Conservation (phyloP, 2,888 invertebrate species). For the Ganaspis brasiliensis region DNA sequence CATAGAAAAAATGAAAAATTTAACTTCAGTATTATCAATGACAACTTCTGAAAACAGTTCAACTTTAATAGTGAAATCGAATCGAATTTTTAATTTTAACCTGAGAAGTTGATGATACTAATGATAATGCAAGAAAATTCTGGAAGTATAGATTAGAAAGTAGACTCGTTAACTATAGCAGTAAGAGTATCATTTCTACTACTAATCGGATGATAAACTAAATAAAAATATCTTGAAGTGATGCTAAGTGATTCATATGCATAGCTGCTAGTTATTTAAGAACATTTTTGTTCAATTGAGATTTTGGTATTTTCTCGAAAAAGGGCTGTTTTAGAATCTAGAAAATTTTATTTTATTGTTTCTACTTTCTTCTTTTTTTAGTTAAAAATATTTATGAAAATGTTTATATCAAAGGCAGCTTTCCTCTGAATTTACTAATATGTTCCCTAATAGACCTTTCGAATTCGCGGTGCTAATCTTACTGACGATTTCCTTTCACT, state of each 20-base stretch:
- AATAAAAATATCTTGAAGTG: background rate
- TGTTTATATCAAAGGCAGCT: background rate
- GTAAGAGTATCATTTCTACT: background rate
- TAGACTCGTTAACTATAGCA: background rate
- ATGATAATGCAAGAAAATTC: background rate
- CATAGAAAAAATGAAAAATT: too few species aligned
- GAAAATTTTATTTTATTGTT: too few species aligned
- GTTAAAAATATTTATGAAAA: background rate
- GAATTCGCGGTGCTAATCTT: slow-evolving; percentile 23
- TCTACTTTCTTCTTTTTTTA: too few species aligned
- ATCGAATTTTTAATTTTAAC: too few species aligned
- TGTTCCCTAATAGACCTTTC: slow-evolving; percentile 15
- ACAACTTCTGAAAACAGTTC: too few species aligned
- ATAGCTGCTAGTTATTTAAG: background rate
- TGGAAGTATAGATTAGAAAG: background rate
- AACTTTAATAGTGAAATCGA: too few species aligned
- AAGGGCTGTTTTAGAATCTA: too few species aligned
- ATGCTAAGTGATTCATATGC: background rate
- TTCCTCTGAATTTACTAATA: background rate
- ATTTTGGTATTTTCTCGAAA: too few species aligned
- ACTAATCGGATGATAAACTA: background rate
- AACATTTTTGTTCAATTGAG: too few species aligned
- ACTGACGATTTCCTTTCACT: slow-evolving; percentile 33
- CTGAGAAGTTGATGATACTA: background rate
- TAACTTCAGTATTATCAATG: too few species aligned